Evolutionary conservation across 1,140 invertebrate species (phyloP).

Genomic region (Drosophila albomicans): DNA sequence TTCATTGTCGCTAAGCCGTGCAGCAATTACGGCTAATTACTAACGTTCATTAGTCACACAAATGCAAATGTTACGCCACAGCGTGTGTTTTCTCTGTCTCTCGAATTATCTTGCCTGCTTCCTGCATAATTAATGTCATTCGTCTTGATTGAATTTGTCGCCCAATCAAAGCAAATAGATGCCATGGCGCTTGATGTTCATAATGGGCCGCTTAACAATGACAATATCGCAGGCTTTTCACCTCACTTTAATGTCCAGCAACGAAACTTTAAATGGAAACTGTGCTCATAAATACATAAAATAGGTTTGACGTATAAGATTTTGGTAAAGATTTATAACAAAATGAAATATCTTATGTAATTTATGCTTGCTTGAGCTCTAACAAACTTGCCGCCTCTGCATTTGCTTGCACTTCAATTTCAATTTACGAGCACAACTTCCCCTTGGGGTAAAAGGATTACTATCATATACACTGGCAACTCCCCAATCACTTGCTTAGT

Average conservation of each 20-base stretch:
- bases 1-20: constrained; percentile 9
- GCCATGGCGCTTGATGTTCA: not conserved
- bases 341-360: not conserved
- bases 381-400: not conserved
- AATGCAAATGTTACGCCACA: constrained; percentile 1
- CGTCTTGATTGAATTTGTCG: constrained; percentile 19
- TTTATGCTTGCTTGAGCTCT: constrained; percentile 1
- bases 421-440: constrained; percentile 20
- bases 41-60: constrained; percentile 11
- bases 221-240: not conserved
- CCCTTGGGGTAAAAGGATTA: not conserved
- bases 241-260: not conserved
- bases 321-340: not conserved
- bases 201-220: not conserved
- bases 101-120: not conserved
- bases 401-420: constrained; percentile 21
- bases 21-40: constrained; percentile 19
- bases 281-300: no score
- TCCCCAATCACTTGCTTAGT: constrained; percentile 6
- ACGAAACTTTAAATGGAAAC: not conserved
- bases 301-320: not conserved
- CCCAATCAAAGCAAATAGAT: constrained; percentile 17
- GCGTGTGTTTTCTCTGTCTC: no score
- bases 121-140: constrained; percentile 24
- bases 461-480: not conserved